Base-by-base conservation (phyloP, 2,888 invertebrate species). In the Capitulum mitella region DNA sequence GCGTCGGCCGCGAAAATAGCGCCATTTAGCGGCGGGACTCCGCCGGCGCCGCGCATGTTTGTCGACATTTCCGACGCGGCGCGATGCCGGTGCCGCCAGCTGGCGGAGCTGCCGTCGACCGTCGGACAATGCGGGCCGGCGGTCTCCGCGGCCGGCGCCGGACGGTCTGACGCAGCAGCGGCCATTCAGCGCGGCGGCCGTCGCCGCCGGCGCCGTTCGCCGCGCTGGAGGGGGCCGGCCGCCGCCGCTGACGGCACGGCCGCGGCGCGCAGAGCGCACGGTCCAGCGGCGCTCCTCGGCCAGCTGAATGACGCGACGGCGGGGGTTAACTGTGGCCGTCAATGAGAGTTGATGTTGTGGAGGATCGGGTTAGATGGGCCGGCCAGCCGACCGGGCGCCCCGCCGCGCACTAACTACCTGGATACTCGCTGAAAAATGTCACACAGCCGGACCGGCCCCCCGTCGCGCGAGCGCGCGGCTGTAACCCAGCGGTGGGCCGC, bases 311-410 rank as follows among this genome's bases (percentile, higher is more conserved):
- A 70, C 37, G 6, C 70, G 37, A 8, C 40, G 37, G 1, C 12
- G 5, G 37, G 22, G 26, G 70, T 70, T 40, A 70, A 70, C 40
- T 70, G 70, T 70, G 40, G 70, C 70, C 40, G 70, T 70, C 70
- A 70, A 70, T 40, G 70, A 22, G 70, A 64, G 70, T 12, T 64
- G 70, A 70, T 70, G 70, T 70, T 70, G 70, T 29, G 37, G 14
- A n/a, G 70, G 26, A 26, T 19, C 32, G 34, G 34, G 29, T 34
- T 34, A 40, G 37, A 70, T 29, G 29, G 70, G 40, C 19, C 40
- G 70, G 26, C 40, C 70, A 40, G 19, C 70, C 70, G 14, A 26
- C 22, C 37, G 22, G 22, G 37, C 40, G 34, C 70, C 70, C 70
- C 40, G 70, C 37, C 10, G 70, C 26, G 37, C 70, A 16, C 37